Conservation (phyloP, 2,888 invertebrate species). For the Portevinia maculata region DNA sequence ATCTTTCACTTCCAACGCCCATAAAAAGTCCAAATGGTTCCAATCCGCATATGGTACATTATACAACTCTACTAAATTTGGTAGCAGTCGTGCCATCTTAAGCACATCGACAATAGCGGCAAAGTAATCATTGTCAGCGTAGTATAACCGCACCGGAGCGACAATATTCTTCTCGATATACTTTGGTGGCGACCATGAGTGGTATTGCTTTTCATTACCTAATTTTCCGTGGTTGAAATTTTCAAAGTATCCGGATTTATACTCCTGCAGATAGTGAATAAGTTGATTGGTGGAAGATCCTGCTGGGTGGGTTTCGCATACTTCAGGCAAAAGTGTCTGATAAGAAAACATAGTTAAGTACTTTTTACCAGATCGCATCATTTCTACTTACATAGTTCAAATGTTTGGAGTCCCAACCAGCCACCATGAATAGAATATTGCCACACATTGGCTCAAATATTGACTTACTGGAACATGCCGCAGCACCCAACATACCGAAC, state of each 20-base stretch:
- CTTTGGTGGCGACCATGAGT: conserved; percentile 84
- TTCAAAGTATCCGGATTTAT: conserved; percentile 83
- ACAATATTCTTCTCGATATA: conserved; percentile 85
- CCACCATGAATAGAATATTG: conserved; percentile 79
- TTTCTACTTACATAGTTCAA: conserved; percentile 80
- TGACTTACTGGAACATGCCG: conserved; percentile 85
- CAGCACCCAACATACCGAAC: conserved; percentile 79
- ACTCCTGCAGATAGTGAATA: conserved; percentile 88
- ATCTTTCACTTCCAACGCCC: conserved; percentile 85
- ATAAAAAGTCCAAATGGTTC: conserved; percentile 88
- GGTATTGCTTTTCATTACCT: conserved; percentile 84
- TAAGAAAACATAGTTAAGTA: conserved; percentile 82
- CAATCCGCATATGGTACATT: conserved; percentile 84
- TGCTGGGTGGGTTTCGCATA: conserved; percentile 87
- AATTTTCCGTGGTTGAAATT: conserved; percentile 85
- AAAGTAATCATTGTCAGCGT: conserved; percentile 87
- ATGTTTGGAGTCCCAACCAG: conserved; percentile 80
- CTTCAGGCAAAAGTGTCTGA: conserved; percentile 87
- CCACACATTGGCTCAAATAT: conserved; percentile 78
- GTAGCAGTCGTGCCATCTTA: conserved; percentile 82
- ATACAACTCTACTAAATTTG: conserved; percentile 83
- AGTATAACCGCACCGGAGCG: conserved; percentile 87
- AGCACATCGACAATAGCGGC: conserved; percentile 84
- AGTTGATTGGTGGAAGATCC: conserved; percentile 88
- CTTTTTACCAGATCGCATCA: conserved; percentile 80